Evolutionary conservation across 2,888 invertebrate species (phyloP).

Genomic region (Andrena fulva): DNA sequence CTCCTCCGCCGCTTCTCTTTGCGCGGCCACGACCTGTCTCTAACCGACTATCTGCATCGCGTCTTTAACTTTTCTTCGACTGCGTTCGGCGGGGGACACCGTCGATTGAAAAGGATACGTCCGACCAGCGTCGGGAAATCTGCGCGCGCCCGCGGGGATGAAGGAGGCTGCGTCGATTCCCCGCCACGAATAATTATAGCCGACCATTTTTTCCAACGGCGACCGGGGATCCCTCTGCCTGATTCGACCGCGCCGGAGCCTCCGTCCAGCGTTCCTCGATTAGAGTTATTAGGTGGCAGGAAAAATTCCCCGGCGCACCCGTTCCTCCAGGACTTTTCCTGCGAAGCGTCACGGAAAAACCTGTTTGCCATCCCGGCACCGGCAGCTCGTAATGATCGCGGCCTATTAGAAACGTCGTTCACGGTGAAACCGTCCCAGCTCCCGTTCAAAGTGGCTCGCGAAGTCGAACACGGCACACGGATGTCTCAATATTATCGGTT

Average conservation of each 20-base stretch:
- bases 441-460: neutral
- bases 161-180: neutral
- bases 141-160: neutral
- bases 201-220: neutral
- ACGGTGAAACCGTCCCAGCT: constrained; percentile 26
- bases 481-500: constrained; percentile 45
- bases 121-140: constrained; percentile 22
- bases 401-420: constrained; percentile 30
- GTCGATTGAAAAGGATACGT: constrained; percentile 27
- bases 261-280: constrained; percentile 6
- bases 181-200: constrained; percentile 19
- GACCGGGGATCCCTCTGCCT: neutral
- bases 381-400: constrained; percentile 33
- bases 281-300: constrained; percentile 19
- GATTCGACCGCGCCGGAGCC: constrained; percentile 11
- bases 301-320: constrained; percentile 33
- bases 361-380: constrained; percentile 31
- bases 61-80: constrained; percentile 43
- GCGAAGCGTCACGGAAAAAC: constrained; percentile 17
- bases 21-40: constrained; percentile 58
- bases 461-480: constrained; percentile 19
- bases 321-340: constrained; percentile 4
- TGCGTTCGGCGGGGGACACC: neutral
- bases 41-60: constrained; percentile 60
- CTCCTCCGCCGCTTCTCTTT: constrained; percentile 31